Base-by-base conservation (phyloP, 2,113 vertebrate species). In the Heloderma charlesbogerti region DNA sequence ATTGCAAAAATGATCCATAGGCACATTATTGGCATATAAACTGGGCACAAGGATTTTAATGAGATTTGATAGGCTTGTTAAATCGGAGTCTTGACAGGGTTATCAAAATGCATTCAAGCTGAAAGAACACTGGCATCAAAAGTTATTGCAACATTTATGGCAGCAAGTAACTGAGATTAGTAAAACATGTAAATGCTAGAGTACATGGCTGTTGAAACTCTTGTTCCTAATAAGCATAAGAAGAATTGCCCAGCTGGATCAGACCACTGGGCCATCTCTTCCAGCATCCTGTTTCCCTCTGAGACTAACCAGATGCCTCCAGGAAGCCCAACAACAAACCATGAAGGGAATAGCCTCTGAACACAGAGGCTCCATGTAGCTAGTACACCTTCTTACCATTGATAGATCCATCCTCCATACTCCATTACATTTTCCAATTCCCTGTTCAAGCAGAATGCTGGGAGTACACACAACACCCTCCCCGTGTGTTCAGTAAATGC, bases 41-140 rank as follows among this genome's bases (percentile, higher is more conserved):
- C 86, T 87, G 60, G 92, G 34, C 60, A 92, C 66, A n/a, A 90
- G 83, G 51, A 89, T 93, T 95, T 93, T 93, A 96, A 94, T 91
- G 88, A 92, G 88, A 69, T 93, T 90, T 94, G 86, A 92, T 91
- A 88, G 82, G 74, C 57, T 95, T 85, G 91, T 94, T 94, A 92
- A 86, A 92, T 89, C 12, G 51, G 60, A 71, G 90, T 93, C 87
- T 92, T 94, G 82, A 94, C 90, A 86, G 5, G 66, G 89, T 85
- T 93, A 91, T 85, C 31, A 92, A 94, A 89, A 94, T n/a, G 0
- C 81, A 9, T 83, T 91, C 82, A 89, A 91, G 74, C 37, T 74
- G 29, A 77, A 91, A 84, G 87, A 15, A 71, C 86, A 90, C 87
- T 45, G 83, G 78, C 66, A 74, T 13, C 51, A 78, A 66, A 54